Base-by-base conservation (phyloP, 1,140 invertebrate species). In the Halesus radiatus region DNA sequence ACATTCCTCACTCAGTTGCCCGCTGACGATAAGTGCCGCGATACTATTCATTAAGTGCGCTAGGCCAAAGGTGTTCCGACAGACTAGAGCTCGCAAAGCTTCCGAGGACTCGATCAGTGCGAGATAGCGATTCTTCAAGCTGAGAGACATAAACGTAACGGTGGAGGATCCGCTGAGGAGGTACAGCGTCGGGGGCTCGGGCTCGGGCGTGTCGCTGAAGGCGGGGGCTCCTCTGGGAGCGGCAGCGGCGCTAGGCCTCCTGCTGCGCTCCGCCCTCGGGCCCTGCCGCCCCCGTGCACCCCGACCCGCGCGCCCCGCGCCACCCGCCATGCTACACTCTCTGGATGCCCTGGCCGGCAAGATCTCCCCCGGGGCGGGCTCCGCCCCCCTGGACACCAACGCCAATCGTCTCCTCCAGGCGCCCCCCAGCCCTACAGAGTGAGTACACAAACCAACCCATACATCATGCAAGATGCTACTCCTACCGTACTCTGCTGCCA, bases 301-400 rank as follows among this genome's bases (percentile, higher is more conserved):
- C 10, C 32, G 53, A 7, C 26, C 32, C 66, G n/a, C 23, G 15
- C 54, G 70, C 29, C 72, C 76, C 72, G 84, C 79, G 85, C 87
- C 84, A 85, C 85, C 85, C 78, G 87, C 86, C 85, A 95, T 95
- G 94, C 89, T 95, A 86, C 93, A 94, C 87, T 94, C 94, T 80
- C 88, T 95, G 87, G 94, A 94, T 89, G 92, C 93, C 87, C 90
- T 95, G 88, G 94, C 94, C 88, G 93, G 93, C 85, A 95, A 95
- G 88, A 94, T 95, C 88, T 95, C 94, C 87, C 94, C 94, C 85
- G 93, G 93, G 80, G 90, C 89, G 26, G 26, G 26, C 26, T 29
- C 26, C 26, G 26, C 2, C 77, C 58, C 37, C 53, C 88, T 91
- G 82, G 91, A 92, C 87, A 86, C 88, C 53, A 92, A 92, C 86